These are phyloP conservation scores for Neocrepidodera transversa DNA, from an alignment of 2,888 invertebrate species.

Conservation along the genomic window DNA sequence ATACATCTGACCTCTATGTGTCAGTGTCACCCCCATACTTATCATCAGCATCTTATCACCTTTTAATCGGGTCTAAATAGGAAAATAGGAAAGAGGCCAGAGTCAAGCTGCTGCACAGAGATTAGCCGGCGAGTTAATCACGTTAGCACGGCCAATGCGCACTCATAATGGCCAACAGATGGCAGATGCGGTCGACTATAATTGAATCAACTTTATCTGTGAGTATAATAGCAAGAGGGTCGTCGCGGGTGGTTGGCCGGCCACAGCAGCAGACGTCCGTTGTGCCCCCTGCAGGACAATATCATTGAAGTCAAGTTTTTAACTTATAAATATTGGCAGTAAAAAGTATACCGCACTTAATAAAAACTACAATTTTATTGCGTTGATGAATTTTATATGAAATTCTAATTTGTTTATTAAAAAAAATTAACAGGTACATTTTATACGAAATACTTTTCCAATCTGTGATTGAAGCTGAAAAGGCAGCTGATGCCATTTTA, in stretches of 20 bases:
- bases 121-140: constrained; percentile 55
- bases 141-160: constrained; percentile 42
- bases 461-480: no score
- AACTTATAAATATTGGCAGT: no score
- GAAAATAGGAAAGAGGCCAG: constrained; percentile 36
- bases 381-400: no score
- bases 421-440: no score
- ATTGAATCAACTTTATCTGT: constrained; percentile 63
- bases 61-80: constrained; percentile 33
- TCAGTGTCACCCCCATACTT: constrained; percentile 22
- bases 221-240: constrained; percentile 55
- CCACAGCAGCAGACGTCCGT: constrained; percentile 8
- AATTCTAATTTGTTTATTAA: no score
- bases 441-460: no score
- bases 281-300: not conserved
- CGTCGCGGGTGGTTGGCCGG: constrained; percentile 59
- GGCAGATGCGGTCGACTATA: constrained; percentile 62
- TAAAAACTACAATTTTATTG: no score
- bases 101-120: constrained; percentile 53
- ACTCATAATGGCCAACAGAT: constrained; percentile 57
- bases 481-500: no score
- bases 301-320: no score
- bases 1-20: constrained; percentile 30
- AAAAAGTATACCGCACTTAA: no score
- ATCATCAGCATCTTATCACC: constrained; percentile 45